Evolutionary conservation across 2,888 invertebrate genomes (phyloP).

Genomic region (Calameuta filiformis): DNA sequence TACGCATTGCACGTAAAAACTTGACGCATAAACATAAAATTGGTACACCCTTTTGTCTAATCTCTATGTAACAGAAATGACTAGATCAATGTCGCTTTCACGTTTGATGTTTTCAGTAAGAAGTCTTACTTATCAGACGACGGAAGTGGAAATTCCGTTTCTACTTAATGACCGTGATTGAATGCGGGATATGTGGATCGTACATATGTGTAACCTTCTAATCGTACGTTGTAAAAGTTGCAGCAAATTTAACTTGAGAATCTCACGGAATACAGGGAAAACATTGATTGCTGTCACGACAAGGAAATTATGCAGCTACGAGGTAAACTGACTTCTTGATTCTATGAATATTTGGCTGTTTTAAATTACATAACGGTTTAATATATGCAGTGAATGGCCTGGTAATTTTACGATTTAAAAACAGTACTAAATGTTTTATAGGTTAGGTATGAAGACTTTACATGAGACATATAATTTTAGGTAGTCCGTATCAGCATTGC

Average conservation of each 20-base stretch:
- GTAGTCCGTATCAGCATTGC: neutral
- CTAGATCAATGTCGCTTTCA: neutral
- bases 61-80: neutral
- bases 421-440: neutral
- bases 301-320: neutral
- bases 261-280: neutral
- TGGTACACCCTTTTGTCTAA: neutral
- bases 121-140: neutral
- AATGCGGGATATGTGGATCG: neutral
- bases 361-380: neutral
- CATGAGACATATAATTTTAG: neutral
- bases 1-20: neutral
- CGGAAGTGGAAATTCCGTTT: neutral
- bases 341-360: neutral
- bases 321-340: neutral
- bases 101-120: neutral
- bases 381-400: neutral
- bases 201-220: neutral
- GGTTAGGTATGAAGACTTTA: neutral
- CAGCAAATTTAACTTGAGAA: neutral
- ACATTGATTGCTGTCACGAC: neutral
- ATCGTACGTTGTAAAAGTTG: neutral
- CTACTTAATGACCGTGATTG: neutral
- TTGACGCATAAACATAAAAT: neutral
- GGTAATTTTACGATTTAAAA: neutral